Evolutionary conservation across 1,140 invertebrate species (phyloP).

Genomic region (Brachionus calyciflorus): DNA sequence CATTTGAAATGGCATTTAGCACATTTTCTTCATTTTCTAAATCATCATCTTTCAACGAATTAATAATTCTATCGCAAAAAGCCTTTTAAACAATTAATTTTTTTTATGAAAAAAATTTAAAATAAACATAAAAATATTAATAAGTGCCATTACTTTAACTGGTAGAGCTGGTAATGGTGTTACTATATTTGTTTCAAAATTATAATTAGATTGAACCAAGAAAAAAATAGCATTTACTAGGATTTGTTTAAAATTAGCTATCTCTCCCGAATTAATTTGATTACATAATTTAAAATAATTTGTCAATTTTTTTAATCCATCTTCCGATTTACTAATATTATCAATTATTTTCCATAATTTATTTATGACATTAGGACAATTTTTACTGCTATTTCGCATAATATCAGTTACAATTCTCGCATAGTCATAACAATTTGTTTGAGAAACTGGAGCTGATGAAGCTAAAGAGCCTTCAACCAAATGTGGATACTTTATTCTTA

Average conservation of each 20-base stretch:
- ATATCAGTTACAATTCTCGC: neutral
- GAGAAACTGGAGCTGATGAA: slow-evolving; percentile 77
- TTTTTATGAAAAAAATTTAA: slow-evolving; percentile 62
- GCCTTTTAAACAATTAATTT: slow-evolving; percentile 66
- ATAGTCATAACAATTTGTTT: slow-evolving; percentile 8
- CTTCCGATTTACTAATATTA: slow-evolving; percentile 48
- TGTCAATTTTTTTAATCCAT: neutral
- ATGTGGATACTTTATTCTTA: slow-evolving; percentile 91
- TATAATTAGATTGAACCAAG: slow-evolving; percentile 4
- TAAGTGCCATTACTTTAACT: slow-evolving; percentile 66
- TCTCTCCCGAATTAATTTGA: neutral
- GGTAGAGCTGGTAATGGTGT: slow-evolving; percentile 57
- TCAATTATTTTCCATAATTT: slow-evolving; percentile 2
- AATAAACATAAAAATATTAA: slow-evolving; percentile 93
- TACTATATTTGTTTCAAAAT: slow-evolving; percentile 29
- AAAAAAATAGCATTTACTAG: neutral
- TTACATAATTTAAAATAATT: neutral
- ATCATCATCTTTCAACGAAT: neutral
- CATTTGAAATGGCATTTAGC: slow-evolving; percentile 67
- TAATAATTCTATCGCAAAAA: neutral
- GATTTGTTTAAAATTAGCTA: neutral
- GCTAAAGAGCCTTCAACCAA: slow-evolving; percentile 76
- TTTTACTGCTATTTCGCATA: neutral
- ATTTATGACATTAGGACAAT: neutral
- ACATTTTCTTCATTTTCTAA: slow-evolving; percentile 57